Percentiles rank a stretch among this genome's conserved stretches.
These are phyloP conservation scores for Steinernema carpocapsae DNA, from an alignment of 2,888 invertebrate genomes.

Conservation along the genomic window DNA sequence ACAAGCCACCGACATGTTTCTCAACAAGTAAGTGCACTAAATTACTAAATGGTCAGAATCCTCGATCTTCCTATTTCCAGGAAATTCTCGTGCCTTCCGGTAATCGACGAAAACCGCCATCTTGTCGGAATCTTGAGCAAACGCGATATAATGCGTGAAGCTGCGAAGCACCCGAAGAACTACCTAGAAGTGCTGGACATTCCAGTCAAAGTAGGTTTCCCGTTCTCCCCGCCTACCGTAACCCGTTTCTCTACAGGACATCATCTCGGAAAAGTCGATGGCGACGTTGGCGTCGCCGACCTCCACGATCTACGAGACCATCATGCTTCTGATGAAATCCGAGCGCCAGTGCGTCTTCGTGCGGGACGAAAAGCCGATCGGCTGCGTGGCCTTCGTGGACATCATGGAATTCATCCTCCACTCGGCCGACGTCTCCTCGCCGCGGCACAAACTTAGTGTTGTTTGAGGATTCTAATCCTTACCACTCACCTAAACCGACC, in stretches of 20 bases:
- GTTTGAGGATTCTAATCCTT: background rate
- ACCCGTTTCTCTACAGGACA: background rate
- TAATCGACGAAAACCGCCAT: conserved; percentile 52
- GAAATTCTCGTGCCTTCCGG: conserved; percentile 57
- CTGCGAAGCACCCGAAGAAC: conserved; percentile 52
- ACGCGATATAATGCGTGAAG: conserved; percentile 35
- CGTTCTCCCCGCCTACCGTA: background rate
- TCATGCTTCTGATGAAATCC: conserved; percentile 48
- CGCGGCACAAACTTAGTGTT: conserved; percentile 27
- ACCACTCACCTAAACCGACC: background rate
- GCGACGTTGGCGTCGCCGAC: conserved; percentile 44
- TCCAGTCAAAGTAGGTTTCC: conserved; percentile 45
- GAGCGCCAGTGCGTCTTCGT: conserved; percentile 45
- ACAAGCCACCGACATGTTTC: conserved; percentile 54
- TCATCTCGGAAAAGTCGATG: conserved; percentile 19
- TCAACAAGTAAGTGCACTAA: conserved; percentile 46
- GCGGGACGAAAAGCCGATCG: background rate
- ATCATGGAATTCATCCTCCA: conserved; percentile 29
- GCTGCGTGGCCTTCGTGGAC: conserved; percentile 18
- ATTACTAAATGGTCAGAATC: no score
- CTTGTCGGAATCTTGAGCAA: conserved; percentile 37
- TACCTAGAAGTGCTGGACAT: conserved; percentile 53
- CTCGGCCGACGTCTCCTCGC: conserved; percentile 26
- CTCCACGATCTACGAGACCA: conserved; percentile 53
- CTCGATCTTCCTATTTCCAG: conserved; percentile 30